Evolutionary conservation across 1,140 invertebrate species (phyloP), one percentile per base, ranked within the genome.

Genomic region (Yoshiicerus persimilis): DNA sequence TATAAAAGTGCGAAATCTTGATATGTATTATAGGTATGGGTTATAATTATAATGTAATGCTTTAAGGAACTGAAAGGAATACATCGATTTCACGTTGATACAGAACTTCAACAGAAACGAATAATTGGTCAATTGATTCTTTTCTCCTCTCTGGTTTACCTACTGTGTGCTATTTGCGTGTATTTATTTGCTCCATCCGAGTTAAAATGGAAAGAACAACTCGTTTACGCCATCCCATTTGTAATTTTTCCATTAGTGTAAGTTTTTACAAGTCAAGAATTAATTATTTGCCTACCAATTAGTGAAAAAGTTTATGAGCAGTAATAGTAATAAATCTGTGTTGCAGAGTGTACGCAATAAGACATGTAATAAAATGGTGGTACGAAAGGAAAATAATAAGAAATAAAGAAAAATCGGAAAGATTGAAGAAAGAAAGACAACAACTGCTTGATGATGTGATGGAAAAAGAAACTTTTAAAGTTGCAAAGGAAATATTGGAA

Each of bases 381-480:
- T 99, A 96, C 93, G 95, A 96, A 89, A 94, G 96, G 92, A 96
- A 96, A 93, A 94, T 98, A 64, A 94, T 94, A 85, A 95, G 94
- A 91, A 98, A 97, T 93, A 95, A 96, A 92, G 93, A 95, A 88
- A 96, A 96, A 92, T 93, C 98, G 70, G 92, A 92, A 84, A 94
- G 94, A 75, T 94, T 98, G 91, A 94, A 95, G 90, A 94, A 95
- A 87, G 95, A 97, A 90, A 98, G 98, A 92, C 96, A 96, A 92
- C 95, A 96, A 92, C 96, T 99, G 91, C 93, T 99, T 66, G 97
- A 99, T 92, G 96, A 98, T 92, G 98, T 99, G 39, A 99, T 97
- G 95, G 98, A 99, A 92, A 99, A 95, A 77, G 98, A 99, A 93
- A 99, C 97, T 1, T 99, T 99, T 92, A 99, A 99, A 93, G 97